Evolutionary conservation across 92 coral and sea anemone genomes (phyloP).

Genomic region (Phenganax subtilis): DNA sequence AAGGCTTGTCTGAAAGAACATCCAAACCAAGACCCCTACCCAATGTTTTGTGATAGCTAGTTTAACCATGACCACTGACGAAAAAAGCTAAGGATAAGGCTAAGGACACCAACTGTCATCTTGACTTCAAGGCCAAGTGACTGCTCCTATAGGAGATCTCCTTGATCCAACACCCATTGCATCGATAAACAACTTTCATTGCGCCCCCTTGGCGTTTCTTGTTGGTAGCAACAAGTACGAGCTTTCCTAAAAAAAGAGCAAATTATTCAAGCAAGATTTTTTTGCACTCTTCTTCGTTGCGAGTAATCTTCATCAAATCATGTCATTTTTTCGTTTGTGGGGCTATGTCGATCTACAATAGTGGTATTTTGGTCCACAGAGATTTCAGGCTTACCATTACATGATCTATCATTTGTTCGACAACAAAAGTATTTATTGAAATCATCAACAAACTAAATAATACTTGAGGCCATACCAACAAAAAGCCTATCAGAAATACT

Average conservation of each 20-base stretch:
- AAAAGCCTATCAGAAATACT: constrained; percentile 37
- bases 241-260: constrained; percentile 3
- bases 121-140: constrained; percentile 36
- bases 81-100: constrained; percentile 54
- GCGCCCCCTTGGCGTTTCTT: constrained; percentile 25
- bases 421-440: constrained; percentile 37
- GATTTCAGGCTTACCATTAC: constrained; percentile 33
- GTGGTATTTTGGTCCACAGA: background rate
- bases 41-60: constrained; percentile 42
- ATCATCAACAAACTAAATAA: constrained; percentile 28
- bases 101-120: constrained; percentile 49
- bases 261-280: background rate
- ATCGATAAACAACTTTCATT: constrained; percentile 19
- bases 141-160: constrained; percentile 47
- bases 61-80: constrained; percentile 54
- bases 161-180: constrained; percentile 44
- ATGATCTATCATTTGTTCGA: constrained; percentile 24
- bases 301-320: background rate
- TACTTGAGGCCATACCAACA: constrained; percentile 36
- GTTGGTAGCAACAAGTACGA: constrained; percentile 28
- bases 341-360: background rate
- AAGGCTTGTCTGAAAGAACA: constrained; percentile 43
- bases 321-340: background rate
- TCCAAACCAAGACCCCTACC: constrained; percentile 50
- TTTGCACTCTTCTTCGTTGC: background rate